These are phyloP conservation scores for Drosophila anomelani DNA, from an alignment of 2,888 invertebrate genomes.

Conservation along the genomic window DNA sequence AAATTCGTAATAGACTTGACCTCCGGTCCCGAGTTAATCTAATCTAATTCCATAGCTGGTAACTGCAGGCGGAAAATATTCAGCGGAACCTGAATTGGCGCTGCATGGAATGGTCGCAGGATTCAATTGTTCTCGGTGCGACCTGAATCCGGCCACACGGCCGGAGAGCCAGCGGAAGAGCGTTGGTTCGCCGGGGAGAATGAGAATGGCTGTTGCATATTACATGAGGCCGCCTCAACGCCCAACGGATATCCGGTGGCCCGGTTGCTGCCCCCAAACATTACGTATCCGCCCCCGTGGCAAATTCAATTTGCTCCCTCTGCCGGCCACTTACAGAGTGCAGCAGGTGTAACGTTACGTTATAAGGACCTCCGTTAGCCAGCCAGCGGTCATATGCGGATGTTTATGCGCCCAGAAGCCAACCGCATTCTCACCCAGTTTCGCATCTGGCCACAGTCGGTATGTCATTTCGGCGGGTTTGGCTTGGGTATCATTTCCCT, in stretches of 20 bases:
- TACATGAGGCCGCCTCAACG: conserved; percentile 56
- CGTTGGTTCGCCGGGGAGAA: conserved; percentile 15
- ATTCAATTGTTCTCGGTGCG: conserved; percentile 55
- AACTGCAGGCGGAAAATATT: conserved; percentile 34
- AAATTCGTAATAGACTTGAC: conserved; percentile 61
- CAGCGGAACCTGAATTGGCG: conserved; percentile 42
- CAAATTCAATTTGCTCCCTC: conserved; percentile 52
- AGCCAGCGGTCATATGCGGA: conserved; percentile 25
- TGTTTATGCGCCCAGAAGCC: conserved; percentile 22
- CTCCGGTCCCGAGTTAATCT: conserved; percentile 22
- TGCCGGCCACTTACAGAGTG: conserved; percentile 36
- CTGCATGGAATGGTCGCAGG: conserved; percentile 37
- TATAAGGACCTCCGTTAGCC: conserved; percentile 15
- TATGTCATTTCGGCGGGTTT: background rate
- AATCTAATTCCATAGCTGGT: conserved; percentile 60
- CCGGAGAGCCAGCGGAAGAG: conserved; percentile 21
- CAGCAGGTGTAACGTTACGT: conserved; percentile 38
- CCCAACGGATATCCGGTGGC: conserved; percentile 67
- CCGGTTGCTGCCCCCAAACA: conserved; percentile 25
- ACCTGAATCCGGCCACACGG: conserved; percentile 41
- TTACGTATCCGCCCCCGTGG: conserved; percentile 21
- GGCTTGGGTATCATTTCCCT: background rate
- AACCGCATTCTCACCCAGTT: conserved; percentile 45
- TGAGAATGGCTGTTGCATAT: conserved; percentile 60
- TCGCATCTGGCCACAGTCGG: conserved; percentile 12